These are phyloP conservation scores for Atractosteus spatula DNA, from an alignment of 2,113 vertebrate genomes.

Conservation along the genomic window DNA sequence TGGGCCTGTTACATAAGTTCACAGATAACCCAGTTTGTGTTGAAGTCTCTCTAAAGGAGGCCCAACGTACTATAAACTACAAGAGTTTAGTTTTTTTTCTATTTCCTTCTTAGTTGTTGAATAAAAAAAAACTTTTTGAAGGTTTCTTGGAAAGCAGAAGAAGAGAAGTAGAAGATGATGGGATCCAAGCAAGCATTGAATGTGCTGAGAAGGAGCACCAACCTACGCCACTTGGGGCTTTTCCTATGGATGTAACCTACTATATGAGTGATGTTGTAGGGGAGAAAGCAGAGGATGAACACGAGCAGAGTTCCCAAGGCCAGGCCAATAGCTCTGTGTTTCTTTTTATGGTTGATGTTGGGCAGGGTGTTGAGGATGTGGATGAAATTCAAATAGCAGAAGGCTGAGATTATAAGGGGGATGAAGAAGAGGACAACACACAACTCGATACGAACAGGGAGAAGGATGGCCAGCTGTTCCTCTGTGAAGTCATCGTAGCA, in stretches of 20 bases:
- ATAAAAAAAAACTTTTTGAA: constrained; percentile 1
- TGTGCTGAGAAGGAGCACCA: constrained; percentile 36
- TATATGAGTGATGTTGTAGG: constrained; percentile 47
- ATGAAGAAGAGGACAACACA: constrained; percentile 42
- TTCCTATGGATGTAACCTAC: constrained; percentile 38
- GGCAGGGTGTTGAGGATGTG: neutral
- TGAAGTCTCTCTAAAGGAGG: too few relatives aligned
- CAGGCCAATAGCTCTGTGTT: constrained; percentile 35
- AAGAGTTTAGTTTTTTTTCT: too few relatives aligned
- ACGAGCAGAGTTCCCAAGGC: constrained; percentile 33
- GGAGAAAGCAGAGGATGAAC: constrained; percentile 51
- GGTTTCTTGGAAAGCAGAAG: constrained; percentile 38
- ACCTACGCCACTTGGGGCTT: constrained; percentile 36
- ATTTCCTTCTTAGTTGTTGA: too few relatives aligned
- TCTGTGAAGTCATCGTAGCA: constrained; percentile 46
- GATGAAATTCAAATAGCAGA: constrained; percentile 8
- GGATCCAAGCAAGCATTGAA: constrained; percentile 70
- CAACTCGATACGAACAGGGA: constrained; percentile 45
- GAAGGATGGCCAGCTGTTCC: constrained; percentile 37
- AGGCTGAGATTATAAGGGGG: constrained; percentile 31
- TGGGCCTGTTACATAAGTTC: too few relatives aligned
- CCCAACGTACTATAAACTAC: too few relatives aligned
- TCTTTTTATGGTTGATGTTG: constrained; percentile 22
- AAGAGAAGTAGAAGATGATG: constrained; percentile 58
- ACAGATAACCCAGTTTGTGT: too few relatives aligned